Evolutionary conservation across 2,113 vertebrate species (phyloP), one percentile per base, ranked within the genome.

Genomic region (Phalacrocorax brasilianus): DNA sequence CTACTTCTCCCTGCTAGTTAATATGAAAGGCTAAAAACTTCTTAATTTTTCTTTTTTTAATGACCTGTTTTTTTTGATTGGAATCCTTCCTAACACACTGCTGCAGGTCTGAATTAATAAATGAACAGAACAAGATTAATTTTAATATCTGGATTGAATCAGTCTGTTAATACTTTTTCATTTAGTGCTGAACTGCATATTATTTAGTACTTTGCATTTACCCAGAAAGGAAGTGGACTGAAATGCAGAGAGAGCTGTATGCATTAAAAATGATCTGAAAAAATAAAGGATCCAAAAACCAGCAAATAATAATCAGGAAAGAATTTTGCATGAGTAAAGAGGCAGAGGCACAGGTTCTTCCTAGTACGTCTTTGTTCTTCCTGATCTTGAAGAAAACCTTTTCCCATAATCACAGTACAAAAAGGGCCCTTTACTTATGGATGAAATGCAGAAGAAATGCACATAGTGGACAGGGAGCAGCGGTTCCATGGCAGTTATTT

Each of bases 401-500:
- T 55, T 70, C 16, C n/a, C 10, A 4, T 49, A 33, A 52, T 63
- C 28, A 22, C 12, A 23, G 26, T 17, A 47, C 21, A 68, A 32
- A 61, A 62, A 44, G 1, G 4, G 5, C 4, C 40, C 21, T 38
- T 58, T 18, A 20, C 8, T 33, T 61, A 35, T 0, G 1, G 49
- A 18, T 42, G 22, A 70, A 75, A 59, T 58, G 21, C 24, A 71
- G 62, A 61, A 65, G 18, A 8, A 87, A 66, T 33, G 2, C 8
- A 20, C 23, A 9, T 42, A 40, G 18, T 33, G 26, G 13, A 76
- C 45, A 63, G 30, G n/a, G 23, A 91, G 17, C 4, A 91, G 17
- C 4, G 30, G 22, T 47, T 80, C 62, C 9, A 5, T 24, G 14
- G 30, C 18, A 32, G 49, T 61, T 65, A 14, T 65, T 52, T 35